phyloP scores from a whole-genome alignment of 2,113 vertebrate species.

The Hippocampus abdominalis region DNA sequence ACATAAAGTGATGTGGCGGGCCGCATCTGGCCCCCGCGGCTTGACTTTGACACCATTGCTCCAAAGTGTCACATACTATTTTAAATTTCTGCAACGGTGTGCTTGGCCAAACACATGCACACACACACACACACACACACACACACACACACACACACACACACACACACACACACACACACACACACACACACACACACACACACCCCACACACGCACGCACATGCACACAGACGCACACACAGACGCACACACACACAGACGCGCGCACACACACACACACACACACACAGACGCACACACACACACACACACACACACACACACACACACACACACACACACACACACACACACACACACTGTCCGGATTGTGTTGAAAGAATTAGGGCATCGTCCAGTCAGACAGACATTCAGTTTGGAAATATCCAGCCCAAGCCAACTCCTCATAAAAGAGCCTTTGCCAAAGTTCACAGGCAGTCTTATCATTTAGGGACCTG shows the following conservation, averaged over 20 bases:
- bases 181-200: not conserved
- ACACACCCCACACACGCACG: not conserved
- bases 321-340: no score
- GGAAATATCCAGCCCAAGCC: constrained; percentile 47
- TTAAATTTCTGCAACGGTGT: constrained; percentile 26
- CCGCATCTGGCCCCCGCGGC: no score
- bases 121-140: no score
- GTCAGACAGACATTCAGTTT: constrained; percentile 42
- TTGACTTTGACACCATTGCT: no score
- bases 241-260: no score
- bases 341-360: not conserved
- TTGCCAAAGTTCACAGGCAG: constrained; percentile 49
- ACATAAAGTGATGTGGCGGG: no score
- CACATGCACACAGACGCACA: no score
- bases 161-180: no score
- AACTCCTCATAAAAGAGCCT: constrained; percentile 16
- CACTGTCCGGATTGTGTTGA: constrained; percentile 33
- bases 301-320: no score
- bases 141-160: no score
- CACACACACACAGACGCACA: no score
- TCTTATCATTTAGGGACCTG: constrained; percentile 30
- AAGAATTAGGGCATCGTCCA: constrained; percentile 44
- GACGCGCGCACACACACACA: no score
- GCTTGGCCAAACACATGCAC: not conserved
- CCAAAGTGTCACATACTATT: constrained; percentile 9